Conservation (phyloP, 2,113 vertebrate genomes). For the Willisornis vidua region DNA sequence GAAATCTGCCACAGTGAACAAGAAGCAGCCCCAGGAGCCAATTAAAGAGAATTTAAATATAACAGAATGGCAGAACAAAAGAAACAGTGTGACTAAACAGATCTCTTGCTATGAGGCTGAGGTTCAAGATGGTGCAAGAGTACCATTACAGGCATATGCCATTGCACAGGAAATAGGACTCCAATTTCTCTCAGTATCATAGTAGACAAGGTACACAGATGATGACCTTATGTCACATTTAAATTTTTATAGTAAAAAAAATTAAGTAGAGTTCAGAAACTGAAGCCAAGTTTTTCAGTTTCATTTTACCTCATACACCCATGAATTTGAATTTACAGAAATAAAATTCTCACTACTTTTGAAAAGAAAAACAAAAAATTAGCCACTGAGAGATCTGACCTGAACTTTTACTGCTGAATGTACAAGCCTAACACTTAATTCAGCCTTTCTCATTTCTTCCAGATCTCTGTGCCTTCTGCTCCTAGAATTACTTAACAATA, state of each 20-base stretch:
- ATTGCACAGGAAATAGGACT: not conserved
- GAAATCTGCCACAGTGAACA: not conserved
- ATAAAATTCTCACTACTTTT: not conserved
- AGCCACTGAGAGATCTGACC: not conserved
- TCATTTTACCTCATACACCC: not conserved
- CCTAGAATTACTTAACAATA: not conserved
- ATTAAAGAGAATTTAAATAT: not conserved
- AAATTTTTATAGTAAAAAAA: not conserved
- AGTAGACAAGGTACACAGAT: not conserved
- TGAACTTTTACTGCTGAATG: not conserved
- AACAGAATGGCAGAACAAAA: not conserved
- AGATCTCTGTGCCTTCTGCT: not conserved
- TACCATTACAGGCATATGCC: not conserved
- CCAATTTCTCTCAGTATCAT: not conserved
- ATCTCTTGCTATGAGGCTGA: fast-evolving
- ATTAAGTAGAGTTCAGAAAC: not conserved
- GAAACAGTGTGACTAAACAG: not conserved
- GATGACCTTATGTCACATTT: not conserved
- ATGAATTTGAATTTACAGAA: not conserved
- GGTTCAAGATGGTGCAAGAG: not conserved
- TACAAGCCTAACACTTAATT: not conserved
- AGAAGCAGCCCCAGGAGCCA: not conserved
- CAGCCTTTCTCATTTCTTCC: not conserved
- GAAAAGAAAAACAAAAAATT: not conserved
- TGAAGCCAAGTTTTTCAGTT: not conserved